Percentiles rank a stretch among this genome's conserved stretches.
Evolutionary conservation across 35 echinoderm and acorn worm species (phyloP).

Genomic region (Apostichopus parvimensis): DNA sequence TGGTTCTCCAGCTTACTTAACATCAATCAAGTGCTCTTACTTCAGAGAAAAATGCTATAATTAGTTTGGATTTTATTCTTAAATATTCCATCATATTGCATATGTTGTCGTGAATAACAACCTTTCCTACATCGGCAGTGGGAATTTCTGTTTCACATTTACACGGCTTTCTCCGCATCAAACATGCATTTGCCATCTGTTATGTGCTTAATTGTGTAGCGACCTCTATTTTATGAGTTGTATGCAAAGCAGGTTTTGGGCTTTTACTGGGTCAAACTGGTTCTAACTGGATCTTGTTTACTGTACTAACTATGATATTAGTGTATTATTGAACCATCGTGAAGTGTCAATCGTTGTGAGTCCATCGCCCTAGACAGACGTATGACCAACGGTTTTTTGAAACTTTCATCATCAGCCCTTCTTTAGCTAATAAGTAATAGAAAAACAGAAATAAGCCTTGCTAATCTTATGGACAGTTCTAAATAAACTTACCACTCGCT

Average conservation of each 20-base stretch:
- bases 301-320: not conserved
- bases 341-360: not conserved
- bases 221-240: not conserved
- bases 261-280: not conserved
- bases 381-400: not conserved
- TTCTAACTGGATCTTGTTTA: not conserved
- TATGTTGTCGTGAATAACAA: too few species aligned
- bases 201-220: not conserved
- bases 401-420: not conserved
- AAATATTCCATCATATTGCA: too few species aligned
- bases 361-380: not conserved
- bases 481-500: not conserved
- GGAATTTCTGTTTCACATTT: too few species aligned
- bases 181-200: too few species aligned
- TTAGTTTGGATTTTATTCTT: too few species aligned
- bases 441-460: not conserved
- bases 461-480: not conserved
- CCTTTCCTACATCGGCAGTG: too few species aligned
- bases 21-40: too few species aligned
- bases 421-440: not conserved
- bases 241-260: not conserved
- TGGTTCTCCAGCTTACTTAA: too few species aligned
- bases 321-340: not conserved
- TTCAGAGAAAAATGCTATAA: too few species aligned
- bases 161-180: too few species aligned